Conservation (phyloP, 2,113 vertebrate genomes). For the Antigone vipio region DNA sequence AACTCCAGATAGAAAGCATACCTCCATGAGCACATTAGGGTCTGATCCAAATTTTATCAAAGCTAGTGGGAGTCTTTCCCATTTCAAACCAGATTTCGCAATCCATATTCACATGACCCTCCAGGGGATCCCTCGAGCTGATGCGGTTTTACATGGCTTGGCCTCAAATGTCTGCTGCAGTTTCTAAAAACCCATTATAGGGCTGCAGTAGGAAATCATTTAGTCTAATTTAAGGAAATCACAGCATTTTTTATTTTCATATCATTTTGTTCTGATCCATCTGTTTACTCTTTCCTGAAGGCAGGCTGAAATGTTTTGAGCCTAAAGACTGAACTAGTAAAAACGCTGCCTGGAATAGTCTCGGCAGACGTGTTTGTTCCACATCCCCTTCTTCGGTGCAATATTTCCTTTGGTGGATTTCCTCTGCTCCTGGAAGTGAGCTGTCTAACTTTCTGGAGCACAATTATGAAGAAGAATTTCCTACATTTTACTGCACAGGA, state of each 20-base stretch:
- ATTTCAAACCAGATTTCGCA: constrained; percentile 42
- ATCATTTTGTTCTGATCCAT: neutral
- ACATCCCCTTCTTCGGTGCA: neutral
- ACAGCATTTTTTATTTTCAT: neutral
- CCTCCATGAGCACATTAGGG: neutral
- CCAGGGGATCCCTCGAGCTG: constrained; percentile 24
- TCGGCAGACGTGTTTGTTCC: neutral
- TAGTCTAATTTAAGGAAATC: constrained; percentile 52
- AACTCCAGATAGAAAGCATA: constrained; percentile 29
- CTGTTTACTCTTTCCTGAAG: constrained; percentile 16
- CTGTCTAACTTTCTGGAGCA: neutral
- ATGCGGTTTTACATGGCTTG: constrained; percentile 47
- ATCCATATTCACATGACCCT: constrained; percentile 40
- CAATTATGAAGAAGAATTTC: neutral
- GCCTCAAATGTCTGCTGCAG: constrained; percentile 25
- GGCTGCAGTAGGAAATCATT: constrained; percentile 47
- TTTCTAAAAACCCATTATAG: constrained; percentile 29
- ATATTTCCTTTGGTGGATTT: constrained; percentile 43
- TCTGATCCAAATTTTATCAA: constrained; percentile 45
- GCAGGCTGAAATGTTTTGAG: neutral
- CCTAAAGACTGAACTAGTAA: neutral
- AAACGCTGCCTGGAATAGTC: neutral
- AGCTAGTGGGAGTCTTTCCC: neutral
- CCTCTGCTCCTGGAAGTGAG: constrained; percentile 40
- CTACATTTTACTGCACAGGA: neutral